Base-by-base conservation (phyloP, 30 jellyfish, hydroid and myxozoan genomes). In the Pelagia noctiluca region DNA sequence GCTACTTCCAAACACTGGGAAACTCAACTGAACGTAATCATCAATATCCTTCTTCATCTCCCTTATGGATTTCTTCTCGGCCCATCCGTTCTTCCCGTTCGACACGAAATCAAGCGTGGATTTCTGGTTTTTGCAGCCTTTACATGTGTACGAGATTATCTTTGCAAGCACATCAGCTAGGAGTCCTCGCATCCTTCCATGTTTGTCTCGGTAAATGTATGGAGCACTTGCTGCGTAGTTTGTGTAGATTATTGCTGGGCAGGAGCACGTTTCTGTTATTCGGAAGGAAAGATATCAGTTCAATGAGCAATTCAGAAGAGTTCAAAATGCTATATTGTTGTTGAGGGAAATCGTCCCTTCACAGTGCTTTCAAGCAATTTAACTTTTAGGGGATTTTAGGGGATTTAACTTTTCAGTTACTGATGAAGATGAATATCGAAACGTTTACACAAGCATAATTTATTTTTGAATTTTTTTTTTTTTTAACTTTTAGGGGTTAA, bases 21-120 rank as follows among this genome's bases (percentile, higher is more conserved):
- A 87, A 37, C 88, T 87, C 36, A 87, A 12, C 16, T 57, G 91
- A 1, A 78, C 53, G 32, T 62, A 67, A 19, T 69, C 57, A 49
- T 78, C 96, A 35, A 87, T 78, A 33, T 87, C 91, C 21, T 68
- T 57, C 71, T 67, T 77, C 80, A 87, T 70, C 35, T 50, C 79
- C 19, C 30, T 42, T 47, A 78, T 24, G 11, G 89, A 70, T 22
- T 72, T 24, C 62, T 87, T 87, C 62, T 62, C 85, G 0, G 96
- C 91, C 89, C 85, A 77, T 2, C 88, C 88, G 50, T 87, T 87
- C 81, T 87, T 87, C 7, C 96, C 96, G 50, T 87, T 78, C 31
- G 62, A 35, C 22, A 22, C 50, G 33, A 42, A 87, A 48, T 87
- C 88, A 18, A 87, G 33, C 3, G 3, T 21, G 32, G 63, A 32